phyloP scores from a whole-genome alignment of 2,888 invertebrate species.

The Endotricha flammealis region DNA sequence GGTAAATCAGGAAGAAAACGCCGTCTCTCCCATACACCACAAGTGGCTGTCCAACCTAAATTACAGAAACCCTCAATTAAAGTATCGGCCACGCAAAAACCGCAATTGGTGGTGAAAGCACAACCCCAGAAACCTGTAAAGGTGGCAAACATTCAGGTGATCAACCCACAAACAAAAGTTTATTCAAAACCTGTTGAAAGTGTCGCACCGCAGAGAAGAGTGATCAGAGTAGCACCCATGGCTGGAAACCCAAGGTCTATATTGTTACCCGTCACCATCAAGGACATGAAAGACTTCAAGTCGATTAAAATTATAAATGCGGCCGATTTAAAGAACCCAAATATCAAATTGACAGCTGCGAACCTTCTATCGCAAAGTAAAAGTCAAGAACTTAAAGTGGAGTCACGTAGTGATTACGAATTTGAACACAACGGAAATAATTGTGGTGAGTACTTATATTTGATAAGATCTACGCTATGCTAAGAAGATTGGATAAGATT shows the following conservation, averaged over 20 bases:
- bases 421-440: constrained; percentile 54
- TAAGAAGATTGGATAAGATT: no score
- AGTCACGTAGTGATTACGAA: constrained; percentile 52
- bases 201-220: constrained; percentile 61
- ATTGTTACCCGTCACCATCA: constrained; percentile 83
- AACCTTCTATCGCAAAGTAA: constrained; percentile 70
- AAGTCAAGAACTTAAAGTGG: constrained; percentile 57
- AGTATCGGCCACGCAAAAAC: constrained; percentile 49
- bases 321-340: constrained; percentile 74
- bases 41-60: constrained; percentile 59
- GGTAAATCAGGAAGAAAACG: constrained; percentile 65
- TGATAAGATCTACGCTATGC: no score
- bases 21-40: constrained; percentile 62
- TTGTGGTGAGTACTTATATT: constrained; percentile 56
- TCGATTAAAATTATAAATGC: constrained; percentile 86
- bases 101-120: constrained; percentile 64
- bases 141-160: constrained; percentile 64
- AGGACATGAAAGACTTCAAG: constrained; percentile 84
- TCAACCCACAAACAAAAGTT: constrained; percentile 62
- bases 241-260: constrained; percentile 81
- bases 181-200: constrained; percentile 68
- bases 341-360: constrained; percentile 72
- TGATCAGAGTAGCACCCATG: constrained; percentile 67
- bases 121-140: constrained; percentile 66
- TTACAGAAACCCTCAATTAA: constrained; percentile 60